Percentiles rank a stretch among this genome's conserved stretches.
These are phyloP conservation scores for Cygnus buccinator DNA, from an alignment of 2,113 vertebrate species.

Conservation along the genomic window DNA sequence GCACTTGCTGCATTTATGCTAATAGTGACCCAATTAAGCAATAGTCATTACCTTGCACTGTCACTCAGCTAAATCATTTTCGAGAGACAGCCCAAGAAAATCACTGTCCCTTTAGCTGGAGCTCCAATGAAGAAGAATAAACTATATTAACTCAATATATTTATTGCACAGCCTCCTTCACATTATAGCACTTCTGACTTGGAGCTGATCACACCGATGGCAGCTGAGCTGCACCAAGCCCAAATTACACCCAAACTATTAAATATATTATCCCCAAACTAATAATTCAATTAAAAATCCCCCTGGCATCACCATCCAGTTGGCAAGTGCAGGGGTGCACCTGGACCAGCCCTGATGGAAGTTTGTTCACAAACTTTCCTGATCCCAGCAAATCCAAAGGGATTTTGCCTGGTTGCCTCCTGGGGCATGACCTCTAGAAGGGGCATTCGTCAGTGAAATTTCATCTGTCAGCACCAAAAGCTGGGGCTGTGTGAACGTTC, in stretches of 20 bases:
- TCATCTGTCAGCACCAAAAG: neutral
- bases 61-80: neutral
- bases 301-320: no score
- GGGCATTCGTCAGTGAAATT: neutral
- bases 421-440: neutral
- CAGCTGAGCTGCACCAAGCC: neutral
- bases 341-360: no score
- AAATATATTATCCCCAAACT: no score
- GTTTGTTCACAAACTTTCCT: neutral
- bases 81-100: neutral
- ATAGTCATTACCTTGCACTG: neutral
- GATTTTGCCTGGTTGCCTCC: neutral
- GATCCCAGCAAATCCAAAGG: fast-evolving
- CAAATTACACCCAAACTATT: no score
- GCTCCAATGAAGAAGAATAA: neutral
- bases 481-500: fast-evolving
- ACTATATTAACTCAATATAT: neutral
- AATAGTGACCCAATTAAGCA: neutral
- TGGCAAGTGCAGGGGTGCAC: neutral
- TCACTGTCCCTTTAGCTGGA: neutral
- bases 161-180: neutral
- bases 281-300: no score
- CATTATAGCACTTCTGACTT: neutral
- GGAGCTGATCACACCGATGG: neutral
- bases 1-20: neutral